Evolutionary conservation across 2,113 vertebrate genomes (phyloP), one percentile per base, ranked within the genome.

Genomic region (Zingel zingel): DNA sequence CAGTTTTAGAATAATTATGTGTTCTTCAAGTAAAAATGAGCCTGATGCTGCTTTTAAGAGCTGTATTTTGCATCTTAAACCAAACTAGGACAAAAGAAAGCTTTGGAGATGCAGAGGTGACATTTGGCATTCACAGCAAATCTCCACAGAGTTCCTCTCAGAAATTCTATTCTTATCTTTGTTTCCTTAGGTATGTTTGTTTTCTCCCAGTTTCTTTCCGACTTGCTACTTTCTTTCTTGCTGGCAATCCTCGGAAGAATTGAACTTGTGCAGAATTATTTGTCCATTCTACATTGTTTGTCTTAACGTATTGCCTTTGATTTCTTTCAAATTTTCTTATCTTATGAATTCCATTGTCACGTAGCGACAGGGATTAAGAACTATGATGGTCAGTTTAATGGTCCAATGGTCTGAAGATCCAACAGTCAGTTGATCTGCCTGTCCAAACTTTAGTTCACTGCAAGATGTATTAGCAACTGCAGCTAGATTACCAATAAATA

Each of bases 81-180:
- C 82, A 86, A 92, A 92, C 83, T 90, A 78, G 88, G 86, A 84
- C 86, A 89, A 86, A 73, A 30, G 63, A 27, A 77, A 83, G 77
- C 82, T 86, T 86, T 77, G 71, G 82, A 90, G 79, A 87, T 89
- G 64, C 77, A 79, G 77, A 77, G 79, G 70, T 89, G 88, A 91
- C 90, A 91, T 89, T 92, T 92, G 83, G 86, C 85, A 90, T 90
- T 86, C 83, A 85, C 78, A 72, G 68, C 83, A 87, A 91, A 87
- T 90, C 89, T 88, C 85, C 63, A 66, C 61, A 75, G 86, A 89
- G 80, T 77, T 90, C 74, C 48, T 78, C 61, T 81, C 69, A 84
- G 19, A 77, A 81, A 65, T 77, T 88, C 81, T 87, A 90, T 90
- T 88, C 82, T 87, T 83, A 68, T 85, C 79, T 73, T 79, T 88